phyloP scores from a whole-genome alignment of 1,140 invertebrate genomes.

The Pteromalus puparum region DNA sequence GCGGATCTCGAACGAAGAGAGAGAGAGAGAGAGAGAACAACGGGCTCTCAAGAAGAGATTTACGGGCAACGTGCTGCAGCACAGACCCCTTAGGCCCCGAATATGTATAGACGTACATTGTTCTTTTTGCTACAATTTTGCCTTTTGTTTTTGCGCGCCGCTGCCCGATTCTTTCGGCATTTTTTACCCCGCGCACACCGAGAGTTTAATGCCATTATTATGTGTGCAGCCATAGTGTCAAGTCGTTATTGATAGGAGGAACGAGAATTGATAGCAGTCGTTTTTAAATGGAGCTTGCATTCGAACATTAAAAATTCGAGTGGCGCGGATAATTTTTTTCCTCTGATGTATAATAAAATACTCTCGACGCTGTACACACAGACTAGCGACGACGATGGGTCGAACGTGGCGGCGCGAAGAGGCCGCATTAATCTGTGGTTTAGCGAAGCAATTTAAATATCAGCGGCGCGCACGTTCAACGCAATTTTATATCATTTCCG shows the following conservation, averaged over 20 bases:
- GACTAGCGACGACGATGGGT: neutral
- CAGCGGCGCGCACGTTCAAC: constrained; percentile 71
- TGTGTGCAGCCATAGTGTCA: neutral
- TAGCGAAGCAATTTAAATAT: constrained; percentile 77
- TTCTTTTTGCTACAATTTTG: constrained; percentile 43
- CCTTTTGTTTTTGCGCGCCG: constrained; percentile 52
- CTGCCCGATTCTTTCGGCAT: constrained; percentile 12
- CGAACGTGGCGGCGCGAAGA: constrained; percentile 60
- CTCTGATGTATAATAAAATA: neutral
- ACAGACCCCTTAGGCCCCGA: constrained; percentile 40
- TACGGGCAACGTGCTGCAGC: constrained; percentile 50
- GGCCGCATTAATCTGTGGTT: constrained; percentile 74
- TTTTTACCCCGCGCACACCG: neutral
- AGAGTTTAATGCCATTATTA: constrained; percentile 3
- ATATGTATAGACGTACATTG: constrained; percentile 32
- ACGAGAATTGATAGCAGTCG: too few species aligned
- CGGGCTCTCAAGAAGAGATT: constrained; percentile 57
- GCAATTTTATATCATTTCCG: constrained; percentile 77
- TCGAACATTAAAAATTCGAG: too few species aligned
- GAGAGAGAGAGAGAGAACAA: constrained; percentile 56
- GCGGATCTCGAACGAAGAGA: constrained; percentile 54
- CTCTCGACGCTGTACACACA: neutral
- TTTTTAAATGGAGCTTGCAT: too few species aligned
- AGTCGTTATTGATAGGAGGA: too few species aligned
- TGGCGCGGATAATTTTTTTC: too few species aligned